Evolutionary conservation across 2,888 invertebrate species (phyloP).

Genomic region (Lacanobia oleracea): DNA sequence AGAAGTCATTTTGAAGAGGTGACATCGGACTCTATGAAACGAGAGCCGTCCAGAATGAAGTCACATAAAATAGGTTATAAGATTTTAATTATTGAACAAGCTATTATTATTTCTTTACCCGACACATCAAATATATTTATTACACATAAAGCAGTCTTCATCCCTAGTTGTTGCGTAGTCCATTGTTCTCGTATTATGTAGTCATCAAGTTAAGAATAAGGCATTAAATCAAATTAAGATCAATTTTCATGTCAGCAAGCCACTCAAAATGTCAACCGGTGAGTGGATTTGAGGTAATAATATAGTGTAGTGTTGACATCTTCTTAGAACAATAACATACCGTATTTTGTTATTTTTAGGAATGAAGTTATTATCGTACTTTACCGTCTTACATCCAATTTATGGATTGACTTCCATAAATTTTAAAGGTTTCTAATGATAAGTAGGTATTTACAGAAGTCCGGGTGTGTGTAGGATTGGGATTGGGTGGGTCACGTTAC

Average conservation of each 20-base stretch:
- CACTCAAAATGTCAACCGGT: conserved; percentile 72
- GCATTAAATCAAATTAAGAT: conserved; percentile 60
- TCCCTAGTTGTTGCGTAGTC: conserved; percentile 27
- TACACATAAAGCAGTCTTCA: conserved; percentile 29
- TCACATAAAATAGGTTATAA: not conserved
- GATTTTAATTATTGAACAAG: not conserved
- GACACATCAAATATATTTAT: conserved; percentile 24
- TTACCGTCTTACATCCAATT: not conserved
- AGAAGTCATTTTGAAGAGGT: not conserved
- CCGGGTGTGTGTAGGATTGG: not conserved
- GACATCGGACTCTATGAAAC: not conserved
- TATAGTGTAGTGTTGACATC: conserved; percentile 48
- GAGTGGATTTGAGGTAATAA: conserved; percentile 50
- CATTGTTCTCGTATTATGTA: conserved; percentile 53
- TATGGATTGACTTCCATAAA: not conserved
- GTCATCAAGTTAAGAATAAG: conserved; percentile 64
- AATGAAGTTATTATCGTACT: not conserved
- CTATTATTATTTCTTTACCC: not conserved
- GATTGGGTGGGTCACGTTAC: not conserved
- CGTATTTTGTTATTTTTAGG: conserved; percentile 1
- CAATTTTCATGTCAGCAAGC: conserved; percentile 77
- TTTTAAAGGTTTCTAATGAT: not conserved
- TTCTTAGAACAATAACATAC: conserved; percentile 33
- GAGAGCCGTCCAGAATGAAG: not conserved
- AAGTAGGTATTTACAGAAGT: not conserved